Base-by-base conservation (phyloP, 2,888 invertebrate species). In the Chironomus riparius region DNA sequence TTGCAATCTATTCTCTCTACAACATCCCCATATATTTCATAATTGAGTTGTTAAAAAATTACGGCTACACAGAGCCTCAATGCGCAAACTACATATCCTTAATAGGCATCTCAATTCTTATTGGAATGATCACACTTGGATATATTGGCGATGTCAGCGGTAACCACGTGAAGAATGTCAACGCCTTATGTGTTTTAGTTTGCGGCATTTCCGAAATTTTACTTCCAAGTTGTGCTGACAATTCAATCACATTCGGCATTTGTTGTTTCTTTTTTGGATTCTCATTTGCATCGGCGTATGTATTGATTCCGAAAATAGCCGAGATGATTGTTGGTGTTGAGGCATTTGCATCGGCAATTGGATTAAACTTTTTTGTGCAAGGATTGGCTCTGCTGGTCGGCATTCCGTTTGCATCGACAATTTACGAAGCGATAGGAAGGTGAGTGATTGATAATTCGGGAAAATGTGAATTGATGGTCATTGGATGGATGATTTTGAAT, bases 311-410 rank as follows among this genome's bases (percentile, higher is more conserved):
- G 2, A 70, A 70, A 48, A 70, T 70, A 10, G 70, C 48, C 7
- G 70, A 70, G 13, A 15, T 70, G 18, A 70, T 70, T 48, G 70
- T 70, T 21, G 70, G 70, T 3, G 70, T 70, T 12, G 70, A 70
- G 5, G 38, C 48, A 12, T 70, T 70, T 47, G 18, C 47, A 22
- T 21, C 70, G 0, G 70, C 70, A 47, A 47, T 70, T 21, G 70
- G 70, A 18, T 13, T 70, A 7, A 70, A 70, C 22, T 70, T 70
- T 18, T 70, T 70, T 47, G 18, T 70, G 10, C 70, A 70, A 22
- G 70, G 70, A 21, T 38, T 70, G 12, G 70, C 47, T 5, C n/a
- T 47, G 4, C 18, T 70, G 2, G 15, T 70, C 18, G 70, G 70
- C 18, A 47, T 47, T 15, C 70, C 70, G 21, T 70, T 70, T 47